Evolutionary conservation across 2,113 vertebrate species (phyloP).

Genomic region (Gallinago paraguaiae): DNA sequence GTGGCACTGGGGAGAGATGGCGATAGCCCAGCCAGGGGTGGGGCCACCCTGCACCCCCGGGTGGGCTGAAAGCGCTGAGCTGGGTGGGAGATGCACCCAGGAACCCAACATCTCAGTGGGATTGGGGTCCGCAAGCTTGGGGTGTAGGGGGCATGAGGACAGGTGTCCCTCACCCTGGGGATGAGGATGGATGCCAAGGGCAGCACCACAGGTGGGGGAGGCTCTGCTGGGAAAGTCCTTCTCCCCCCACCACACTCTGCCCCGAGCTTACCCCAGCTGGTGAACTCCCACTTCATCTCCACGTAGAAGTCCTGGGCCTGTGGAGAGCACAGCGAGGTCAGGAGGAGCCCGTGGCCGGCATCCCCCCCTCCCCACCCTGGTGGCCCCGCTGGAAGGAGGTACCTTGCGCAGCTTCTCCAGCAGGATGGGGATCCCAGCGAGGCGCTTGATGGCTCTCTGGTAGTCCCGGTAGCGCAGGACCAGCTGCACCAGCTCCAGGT

Average conservation of each 20-base stretch:
- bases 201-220: background rate
- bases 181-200: background rate
- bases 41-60: background rate
- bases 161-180: background rate
- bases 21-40: background rate
- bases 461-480: constrained; percentile 94
- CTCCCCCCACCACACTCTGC: background rate
- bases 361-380: fast-evolving
- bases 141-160: background rate
- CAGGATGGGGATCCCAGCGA: constrained; percentile 92
- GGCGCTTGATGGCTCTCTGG: constrained; percentile 91
- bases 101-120: fast-evolving
- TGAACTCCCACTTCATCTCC: constrained; percentile 99
- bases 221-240: background rate
- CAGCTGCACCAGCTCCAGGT: constrained; percentile 91
- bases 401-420: constrained; percentile 95
- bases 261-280: constrained; percentile 89
- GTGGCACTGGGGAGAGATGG: constrained; percentile 81
- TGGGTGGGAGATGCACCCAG: background rate
- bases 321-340: background rate
- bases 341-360: fast-evolving
- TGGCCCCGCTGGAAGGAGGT: background rate
- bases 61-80: background rate
- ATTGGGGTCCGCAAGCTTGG: background rate
- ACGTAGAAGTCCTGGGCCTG: constrained; percentile 98